phyloP scores from a whole-genome alignment of 2,113 vertebrate genomes.

The Uria lomvia region DNA sequence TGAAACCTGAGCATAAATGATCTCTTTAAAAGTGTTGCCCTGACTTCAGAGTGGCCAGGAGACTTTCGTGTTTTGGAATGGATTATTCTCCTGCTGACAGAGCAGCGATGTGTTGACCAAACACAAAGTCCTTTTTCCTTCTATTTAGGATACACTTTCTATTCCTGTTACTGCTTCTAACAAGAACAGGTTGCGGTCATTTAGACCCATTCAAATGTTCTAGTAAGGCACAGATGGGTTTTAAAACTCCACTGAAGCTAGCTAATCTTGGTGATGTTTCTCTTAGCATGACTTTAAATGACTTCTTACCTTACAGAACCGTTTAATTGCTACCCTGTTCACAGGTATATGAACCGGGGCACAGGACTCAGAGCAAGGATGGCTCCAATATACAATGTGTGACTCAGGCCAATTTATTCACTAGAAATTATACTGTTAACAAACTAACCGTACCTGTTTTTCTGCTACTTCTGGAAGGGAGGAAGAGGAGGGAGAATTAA shows the following conservation, averaged over 20 bases:
- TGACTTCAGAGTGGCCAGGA: not conserved
- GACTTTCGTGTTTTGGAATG: not conserved
- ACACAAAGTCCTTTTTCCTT: not conserved
- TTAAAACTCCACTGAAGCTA: not conserved
- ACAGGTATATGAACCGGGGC: not conserved
- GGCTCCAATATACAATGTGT: rapidly evolving
- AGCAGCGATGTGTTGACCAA: not conserved
- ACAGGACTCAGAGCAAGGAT: not conserved
- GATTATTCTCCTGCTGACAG: not conserved
- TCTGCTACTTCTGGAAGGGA: not conserved
- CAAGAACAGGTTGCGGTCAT: not conserved
- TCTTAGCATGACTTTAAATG: not conserved
- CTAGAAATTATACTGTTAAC: not conserved
- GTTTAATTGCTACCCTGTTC: not conserved
- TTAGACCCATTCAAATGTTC: not conserved
- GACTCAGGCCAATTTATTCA: not conserved
- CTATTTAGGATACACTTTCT: not conserved
- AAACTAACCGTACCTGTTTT: not conserved
- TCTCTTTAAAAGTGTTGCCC: not conserved
- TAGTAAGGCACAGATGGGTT: not conserved
- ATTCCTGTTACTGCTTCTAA: not conserved
- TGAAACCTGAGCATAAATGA: not conserved
- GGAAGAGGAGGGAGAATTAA: rapidly evolving
- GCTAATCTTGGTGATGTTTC: not conserved
- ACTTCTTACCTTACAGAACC: not conserved